Base-by-base conservation (phyloP, 2,888 invertebrate species). In the Pheosia gnoma region DNA sequence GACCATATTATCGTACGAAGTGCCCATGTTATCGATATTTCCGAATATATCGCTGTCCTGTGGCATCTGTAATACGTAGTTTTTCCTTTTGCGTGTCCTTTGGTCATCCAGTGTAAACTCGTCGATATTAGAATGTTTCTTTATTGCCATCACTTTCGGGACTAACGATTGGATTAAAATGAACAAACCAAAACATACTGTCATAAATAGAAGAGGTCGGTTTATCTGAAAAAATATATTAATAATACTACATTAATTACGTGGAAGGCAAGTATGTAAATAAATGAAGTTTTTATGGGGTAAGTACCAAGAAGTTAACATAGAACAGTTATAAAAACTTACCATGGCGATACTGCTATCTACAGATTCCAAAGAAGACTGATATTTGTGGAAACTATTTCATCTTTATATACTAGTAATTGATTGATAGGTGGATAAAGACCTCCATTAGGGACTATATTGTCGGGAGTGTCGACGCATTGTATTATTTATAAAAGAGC, bases 341-440 rank as follows among this genome's bases (percentile, higher is more conserved):
- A 90, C 91, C 89, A 88, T 89, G 73, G 64, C 72, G 74, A 66
- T 76, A 67, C 72, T 71, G 70, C 60, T 76, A 65, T 68, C 73
- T 70, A 62, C 66, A 70, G 66, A 64, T 65, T 67, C 68, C 67
- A 65, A 59, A 59, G 61, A 63, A 62, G 67, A 84, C 79, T 87
- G 75, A 74, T 68, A 49, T 54, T 62, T 55, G 66, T 71, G 68
- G 70, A 71, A 63, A 66, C 53, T 67, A 72, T 72, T 68, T 68
- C 65, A 66, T 75, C 76, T 81, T 88, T 91, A 83, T 91, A 91
- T 91, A 88, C 72, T 67, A 70, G 63, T 67, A 72, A 67, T 71
- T 88, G 84, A 87, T 89, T 87, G 87, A 87, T 81, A 75, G 82
- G 68, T 75, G 60, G 63, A 82, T 82, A 81, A 88, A 86, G 81